Base-by-base conservation (phyloP, 2,888 invertebrate species). In the Oxytorus armatus region DNA sequence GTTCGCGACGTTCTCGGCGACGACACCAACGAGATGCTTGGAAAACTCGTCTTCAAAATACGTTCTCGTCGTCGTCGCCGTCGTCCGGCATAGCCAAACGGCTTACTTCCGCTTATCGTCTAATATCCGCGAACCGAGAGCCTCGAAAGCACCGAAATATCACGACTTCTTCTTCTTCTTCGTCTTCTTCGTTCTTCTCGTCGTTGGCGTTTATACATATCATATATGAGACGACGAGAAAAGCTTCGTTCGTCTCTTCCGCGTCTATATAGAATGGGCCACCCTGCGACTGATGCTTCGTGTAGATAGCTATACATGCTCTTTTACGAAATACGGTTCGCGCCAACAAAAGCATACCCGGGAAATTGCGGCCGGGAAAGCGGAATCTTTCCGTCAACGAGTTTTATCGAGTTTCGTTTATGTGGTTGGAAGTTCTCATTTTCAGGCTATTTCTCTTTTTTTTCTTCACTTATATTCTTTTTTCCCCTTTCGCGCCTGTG, bases 31-130 rank as follows among this genome's bases (percentile, higher is more conserved):
- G 53, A 72, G 77, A 61, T 25, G 42, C 42, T 66, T 51, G 53
- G 59, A 76, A 73, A 65, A 72, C 75, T 75, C 55, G 49, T 77
- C 23, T 11, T 44, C 73, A 53, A 61, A 65, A 59, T 59, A 59
- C 69, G 66, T 72, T 73, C 59, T 70, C 74, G 75, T 68, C 78
- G 39, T 29, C 47, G 61, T 77, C 79, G 78, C 51, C 77, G 75
- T 49, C 63, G 39, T 70, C 63, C 65, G 69, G 55, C 75, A 70
- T 57, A 57, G 55, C 42, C 73, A 61, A 68, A 78, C 63, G 68
- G 75, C 79, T 79, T 75, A 68, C 51, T 75, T 77, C 76, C 79
- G 83, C 84, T 87, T 88, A 87, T 87, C 88, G 83, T 85, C 86
- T 87, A 86, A 88, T 87, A 88, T 86, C 83, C 84, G 77, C 74